Conservation (phyloP, 2,888 invertebrate species). For the Hyles lineata region DNA sequence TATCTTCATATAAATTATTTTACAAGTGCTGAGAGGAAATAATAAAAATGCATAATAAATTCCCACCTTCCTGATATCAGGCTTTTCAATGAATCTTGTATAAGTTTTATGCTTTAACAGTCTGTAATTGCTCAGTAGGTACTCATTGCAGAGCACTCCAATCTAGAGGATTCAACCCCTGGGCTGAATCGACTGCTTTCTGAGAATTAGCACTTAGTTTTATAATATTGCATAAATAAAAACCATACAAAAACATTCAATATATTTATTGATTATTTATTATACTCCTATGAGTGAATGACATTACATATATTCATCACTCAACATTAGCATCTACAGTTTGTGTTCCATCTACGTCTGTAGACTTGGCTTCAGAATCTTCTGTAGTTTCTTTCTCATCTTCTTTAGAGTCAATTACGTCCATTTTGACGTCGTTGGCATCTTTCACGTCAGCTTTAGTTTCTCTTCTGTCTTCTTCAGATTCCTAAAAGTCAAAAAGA, state of each 20-base stretch:
- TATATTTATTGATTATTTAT: constrained; percentile 2
- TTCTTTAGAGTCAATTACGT: not conserved
- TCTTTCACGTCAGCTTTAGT: constrained; percentile 6
- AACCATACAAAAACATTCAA: not conserved
- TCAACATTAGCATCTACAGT: constrained; percentile 29
- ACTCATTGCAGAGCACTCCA: too few relatives aligned
- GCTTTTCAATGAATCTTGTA: too few relatives aligned
- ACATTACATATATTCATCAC: constrained; percentile 1
- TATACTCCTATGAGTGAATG: not conserved
- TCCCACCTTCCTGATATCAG: too few relatives aligned
- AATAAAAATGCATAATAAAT: too few relatives aligned
- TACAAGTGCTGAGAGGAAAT: too few relatives aligned
- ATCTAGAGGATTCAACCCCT: too few relatives aligned
- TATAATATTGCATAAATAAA: not conserved
- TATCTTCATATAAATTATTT: too few relatives aligned
- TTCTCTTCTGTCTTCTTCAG: constrained; percentile 28
- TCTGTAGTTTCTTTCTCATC: constrained; percentile 22
- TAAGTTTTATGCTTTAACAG: too few relatives aligned
- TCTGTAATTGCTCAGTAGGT: too few relatives aligned
- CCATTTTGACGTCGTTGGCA: constrained; percentile 21
- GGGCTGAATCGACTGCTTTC: too few relatives aligned
- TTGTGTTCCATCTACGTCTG: constrained; percentile 25
- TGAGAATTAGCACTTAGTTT: too few relatives aligned
- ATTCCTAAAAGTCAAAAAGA: constrained; percentile 30
- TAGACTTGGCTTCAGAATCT: not conserved